Evolutionary conservation across 2,113 vertebrate genomes (phyloP).

Genomic region (Malaclemys terrapin): DNA sequence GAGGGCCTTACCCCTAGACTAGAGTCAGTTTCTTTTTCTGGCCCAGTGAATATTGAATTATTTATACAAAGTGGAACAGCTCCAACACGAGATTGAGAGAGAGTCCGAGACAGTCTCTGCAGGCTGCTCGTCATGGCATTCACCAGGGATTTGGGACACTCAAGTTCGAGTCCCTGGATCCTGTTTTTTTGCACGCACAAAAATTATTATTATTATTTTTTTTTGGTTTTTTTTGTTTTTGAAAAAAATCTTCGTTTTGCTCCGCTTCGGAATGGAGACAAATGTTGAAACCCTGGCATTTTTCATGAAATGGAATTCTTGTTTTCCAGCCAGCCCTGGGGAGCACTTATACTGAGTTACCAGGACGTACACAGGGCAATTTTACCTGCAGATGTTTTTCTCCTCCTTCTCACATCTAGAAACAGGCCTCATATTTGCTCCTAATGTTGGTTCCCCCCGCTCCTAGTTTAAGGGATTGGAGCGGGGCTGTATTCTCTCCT

Average conservation of each 20-base stretch:
- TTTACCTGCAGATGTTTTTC: not conserved
- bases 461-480: not conserved
- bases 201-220: no score
- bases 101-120: not conserved
- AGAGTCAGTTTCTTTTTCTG: not conserved
- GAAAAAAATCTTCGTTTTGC: not conserved
- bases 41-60: not conserved
- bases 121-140: not conserved
- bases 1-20: not conserved
- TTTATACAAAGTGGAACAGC: not conserved
- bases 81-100: not conserved
- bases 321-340: not conserved
- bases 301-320: not conserved
- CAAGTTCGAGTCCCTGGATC: not conserved
- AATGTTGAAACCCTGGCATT: not conserved
- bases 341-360: not conserved
- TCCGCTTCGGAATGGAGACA: not conserved
- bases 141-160: not conserved
- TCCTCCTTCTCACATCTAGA: rapidly evolving
- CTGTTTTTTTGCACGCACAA: not conserved
- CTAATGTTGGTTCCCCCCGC: not conserved
- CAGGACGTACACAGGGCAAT: not conserved
- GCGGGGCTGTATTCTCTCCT: not conserved
- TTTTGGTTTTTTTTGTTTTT: no score
- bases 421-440: not conserved